Base-by-base conservation (phyloP, 2,888 invertebrate species). In the Callyntrura sp. region DNA sequence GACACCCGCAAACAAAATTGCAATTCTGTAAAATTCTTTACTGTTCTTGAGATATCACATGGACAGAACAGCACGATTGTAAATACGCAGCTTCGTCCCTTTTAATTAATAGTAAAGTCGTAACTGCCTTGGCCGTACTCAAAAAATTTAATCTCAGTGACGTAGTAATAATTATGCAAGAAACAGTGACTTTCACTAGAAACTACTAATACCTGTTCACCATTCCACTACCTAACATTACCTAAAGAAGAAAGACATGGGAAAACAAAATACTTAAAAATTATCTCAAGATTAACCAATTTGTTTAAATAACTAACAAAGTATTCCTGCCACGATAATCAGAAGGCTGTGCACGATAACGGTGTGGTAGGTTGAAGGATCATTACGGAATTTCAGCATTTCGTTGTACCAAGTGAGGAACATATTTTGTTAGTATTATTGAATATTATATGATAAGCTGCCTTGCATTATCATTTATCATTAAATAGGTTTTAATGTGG, bases 401-500 rank as follows among this genome's bases (percentile, higher is more conserved):
- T 14, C 51, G 1, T 51, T 51, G n/a, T 51, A 51, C 51, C 51
- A 51, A 51, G 51, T 51, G 11, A 11, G 51, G n/a, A 51, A 11
- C 51, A 45, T n/a, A n/a, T 8, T 45, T 45, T 45, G 6, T 11
- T 45, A 45, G 45, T 8, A 45, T 45, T 45, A 8, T 45, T 8
- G 5, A 23, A 20, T 6, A 65, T 11, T n/a, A n/a, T n/a, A n/a
- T n/a, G n/a, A n/a, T n/a, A n/a, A n/a, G n/a, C n/a, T n/a, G n/a
- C n/a, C n/a, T n/a, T 20, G 3, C 65, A 28, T 68, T 28, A 1
- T 28, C 11, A 23, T 28, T 28, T 68, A 45, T 45, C n/a, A n/a
- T n/a, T n/a, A n/a, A 45, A 23, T 35, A 70, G 70, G 11, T 70
- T 0, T 70, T 70, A n/a, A 70, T 43, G 1, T 70, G 70, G 70